Conservation (phyloP, 2,888 invertebrate species). For the Sclerodermus sp. region DNA sequence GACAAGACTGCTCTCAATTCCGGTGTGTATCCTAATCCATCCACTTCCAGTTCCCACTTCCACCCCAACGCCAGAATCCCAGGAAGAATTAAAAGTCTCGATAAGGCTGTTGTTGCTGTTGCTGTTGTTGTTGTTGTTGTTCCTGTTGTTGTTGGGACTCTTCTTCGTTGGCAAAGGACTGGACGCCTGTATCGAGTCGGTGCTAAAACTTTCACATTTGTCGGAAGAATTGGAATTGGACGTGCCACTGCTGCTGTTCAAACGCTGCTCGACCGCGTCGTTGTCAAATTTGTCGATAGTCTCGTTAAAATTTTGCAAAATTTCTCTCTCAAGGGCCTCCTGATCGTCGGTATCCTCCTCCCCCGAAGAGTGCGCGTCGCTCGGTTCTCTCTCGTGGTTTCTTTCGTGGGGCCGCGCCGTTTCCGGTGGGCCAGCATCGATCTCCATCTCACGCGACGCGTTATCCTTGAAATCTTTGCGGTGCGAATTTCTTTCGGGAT, state of each 20-base stretch:
- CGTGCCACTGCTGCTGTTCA: constrained; percentile 15
- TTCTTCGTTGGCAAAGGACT: constrained; percentile 25
- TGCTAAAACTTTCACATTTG: constrained; percentile 38
- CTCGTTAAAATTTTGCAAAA: constrained; percentile 46
- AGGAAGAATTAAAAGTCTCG: constrained; percentile 49
- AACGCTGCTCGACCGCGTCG: constrained; percentile 19
- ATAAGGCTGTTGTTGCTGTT: constrained; percentile 11
- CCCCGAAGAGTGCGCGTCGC: too few species aligned
- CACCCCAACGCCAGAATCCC: constrained; percentile 59
- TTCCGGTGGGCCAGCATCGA: too few species aligned
- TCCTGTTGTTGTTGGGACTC: constrained; percentile 11
- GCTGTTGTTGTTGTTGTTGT: constrained; percentile 1
- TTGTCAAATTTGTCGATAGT: constrained; percentile 49
- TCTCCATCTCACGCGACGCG: background rate
- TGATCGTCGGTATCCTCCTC: too few species aligned
- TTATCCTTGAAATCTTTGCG: too few species aligned
- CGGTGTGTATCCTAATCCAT: constrained; percentile 68
- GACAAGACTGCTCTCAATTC: constrained; percentile 64
- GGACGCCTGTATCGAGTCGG: constrained; percentile 42
- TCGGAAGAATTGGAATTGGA: constrained; percentile 13
- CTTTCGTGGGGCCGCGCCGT: too few species aligned
- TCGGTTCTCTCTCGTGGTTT: too few species aligned
- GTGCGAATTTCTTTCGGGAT: constrained; percentile 25
- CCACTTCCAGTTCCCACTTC: constrained; percentile 62
- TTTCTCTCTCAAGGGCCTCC: constrained; percentile 29